Conservation (phyloP, 2,113 vertebrate species). For the Sander vitreus region DNA sequence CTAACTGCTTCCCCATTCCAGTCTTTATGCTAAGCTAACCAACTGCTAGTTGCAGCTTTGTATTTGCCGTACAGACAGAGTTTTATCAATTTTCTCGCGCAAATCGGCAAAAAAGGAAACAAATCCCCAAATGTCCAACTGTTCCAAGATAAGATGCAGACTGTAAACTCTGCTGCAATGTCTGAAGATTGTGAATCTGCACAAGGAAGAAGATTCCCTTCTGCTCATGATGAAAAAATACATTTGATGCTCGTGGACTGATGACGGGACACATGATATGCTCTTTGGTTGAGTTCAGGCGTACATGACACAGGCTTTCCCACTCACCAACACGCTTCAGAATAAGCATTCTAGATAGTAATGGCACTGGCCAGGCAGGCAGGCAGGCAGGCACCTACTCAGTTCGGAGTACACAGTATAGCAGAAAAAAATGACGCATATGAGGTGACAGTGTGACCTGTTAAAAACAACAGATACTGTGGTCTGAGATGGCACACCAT, state of each 20-base stretch:
- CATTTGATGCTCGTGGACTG: slow-evolving; percentile 31
- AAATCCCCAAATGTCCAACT: neutral
- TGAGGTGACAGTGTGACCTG: slow-evolving; percentile 20
- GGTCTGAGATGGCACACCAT: slow-evolving; percentile 18
- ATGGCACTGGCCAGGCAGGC: slow-evolving; percentile 60
- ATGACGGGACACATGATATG: slow-evolving; percentile 43
- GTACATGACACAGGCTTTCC: slow-evolving; percentile 40
- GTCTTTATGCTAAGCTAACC: neutral
- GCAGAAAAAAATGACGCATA: slow-evolving; percentile 16
- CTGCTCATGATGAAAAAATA: slow-evolving; percentile 11
- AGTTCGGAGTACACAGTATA: slow-evolving; percentile 41
- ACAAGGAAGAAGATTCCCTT: slow-evolving; percentile 41
- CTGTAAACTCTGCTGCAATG: slow-evolving; percentile 20
- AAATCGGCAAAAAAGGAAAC: neutral
- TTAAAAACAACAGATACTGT: slow-evolving; percentile 37
- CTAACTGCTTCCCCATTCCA: neutral
- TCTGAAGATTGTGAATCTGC: slow-evolving; percentile 19
- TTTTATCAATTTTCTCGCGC: neutral
- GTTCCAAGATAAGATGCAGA: slow-evolving; percentile 1
- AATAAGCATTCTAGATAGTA: slow-evolving; percentile 43
- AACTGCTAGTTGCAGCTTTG: slow-evolving; percentile 2
- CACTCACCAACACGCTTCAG: slow-evolving; percentile 27
- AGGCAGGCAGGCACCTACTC: slow-evolving; percentile 56
- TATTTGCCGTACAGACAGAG: neutral
- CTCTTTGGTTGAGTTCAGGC: slow-evolving; percentile 77